These are phyloP conservation scores for Anomalospiza imberbis DNA, from an alignment of 2,797 vertebrate genomes.

Conservation along the genomic window DNA sequence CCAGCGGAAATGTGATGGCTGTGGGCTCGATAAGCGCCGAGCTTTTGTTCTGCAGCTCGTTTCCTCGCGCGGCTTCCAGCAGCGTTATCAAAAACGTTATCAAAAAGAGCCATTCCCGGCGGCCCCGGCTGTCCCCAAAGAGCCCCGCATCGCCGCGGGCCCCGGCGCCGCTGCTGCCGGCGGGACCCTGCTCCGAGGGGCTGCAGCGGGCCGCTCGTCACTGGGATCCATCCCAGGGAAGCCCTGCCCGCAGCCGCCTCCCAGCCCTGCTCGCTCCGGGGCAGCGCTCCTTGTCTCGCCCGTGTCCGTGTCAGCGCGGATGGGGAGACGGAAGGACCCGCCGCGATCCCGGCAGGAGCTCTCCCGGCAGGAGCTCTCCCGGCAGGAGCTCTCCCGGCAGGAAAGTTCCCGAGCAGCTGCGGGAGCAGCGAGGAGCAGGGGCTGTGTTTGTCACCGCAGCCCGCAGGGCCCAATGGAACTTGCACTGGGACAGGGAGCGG, in stretches of 20 bases:
- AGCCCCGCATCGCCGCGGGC: neutral
- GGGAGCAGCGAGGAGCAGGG: neutral
- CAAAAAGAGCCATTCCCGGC: neutral
- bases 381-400: neutral
- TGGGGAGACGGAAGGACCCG: neutral
- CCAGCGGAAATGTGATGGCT: neutral
- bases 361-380: neutral
- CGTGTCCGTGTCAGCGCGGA: neutral
- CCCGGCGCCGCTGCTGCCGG: too few relatives aligned
- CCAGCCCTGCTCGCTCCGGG: neutral
- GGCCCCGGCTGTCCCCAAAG: neutral
- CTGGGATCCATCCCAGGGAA: accelerated
- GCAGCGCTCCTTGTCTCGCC: neutral
- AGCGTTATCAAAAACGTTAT: neutral
- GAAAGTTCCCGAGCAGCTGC: neutral
- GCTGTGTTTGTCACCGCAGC: neutral
- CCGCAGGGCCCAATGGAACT: neutral
- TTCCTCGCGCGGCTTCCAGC: neutral
- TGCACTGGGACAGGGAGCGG: accelerated
- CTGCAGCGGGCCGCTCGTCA: neutral
- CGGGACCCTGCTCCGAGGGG: too few relatives aligned
- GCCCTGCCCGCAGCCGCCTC: neutral
- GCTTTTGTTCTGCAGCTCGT: neutral
- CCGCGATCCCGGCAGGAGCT: neutral
- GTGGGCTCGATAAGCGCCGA: neutral